A percentile compares a stretch with the other conserved stretches of the same genome.
Conservation (phyloP, 2,113 vertebrate species). For the Pelodiscus sinensis region DNA sequence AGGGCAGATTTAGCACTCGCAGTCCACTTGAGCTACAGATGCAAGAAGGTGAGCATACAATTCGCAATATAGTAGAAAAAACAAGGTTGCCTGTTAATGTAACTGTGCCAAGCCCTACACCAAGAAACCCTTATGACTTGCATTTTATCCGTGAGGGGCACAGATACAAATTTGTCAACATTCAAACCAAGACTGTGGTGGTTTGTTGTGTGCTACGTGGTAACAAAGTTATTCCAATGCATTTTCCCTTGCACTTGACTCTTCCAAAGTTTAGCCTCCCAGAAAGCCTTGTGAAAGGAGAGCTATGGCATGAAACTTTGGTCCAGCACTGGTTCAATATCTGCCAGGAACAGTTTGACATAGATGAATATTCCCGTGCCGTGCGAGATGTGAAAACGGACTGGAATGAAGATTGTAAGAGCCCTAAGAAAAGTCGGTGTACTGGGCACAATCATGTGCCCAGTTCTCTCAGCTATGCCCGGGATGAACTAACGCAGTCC, state of each 20-base stretch:
- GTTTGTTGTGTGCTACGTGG: conserved; percentile 91
- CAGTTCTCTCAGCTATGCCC: conserved; percentile 91
- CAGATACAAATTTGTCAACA: conserved; percentile 97
- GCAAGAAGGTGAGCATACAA: conserved; percentile 97
- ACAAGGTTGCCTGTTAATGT: conserved; percentile 96
- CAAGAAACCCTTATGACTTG: conserved; percentile 94
- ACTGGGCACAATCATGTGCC: conserved; percentile 87
- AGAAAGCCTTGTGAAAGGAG: conserved; percentile 90
- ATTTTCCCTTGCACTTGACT: conserved; percentile 91
- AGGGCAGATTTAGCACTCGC: conserved; percentile 95
- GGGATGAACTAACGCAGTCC: conserved; percentile 96
- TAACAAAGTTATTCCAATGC: conserved; percentile 92
- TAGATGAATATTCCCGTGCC: conserved; percentile 94
- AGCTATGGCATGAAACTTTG: conserved; percentile 90
- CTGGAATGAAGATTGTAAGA: conserved; percentile 95
- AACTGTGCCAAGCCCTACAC: conserved; percentile 90
- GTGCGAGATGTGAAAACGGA: conserved; percentile 93
- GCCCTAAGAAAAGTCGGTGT: conserved; percentile 90
- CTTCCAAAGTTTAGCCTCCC: conserved; percentile 92
- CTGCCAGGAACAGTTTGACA: conserved; percentile 97
- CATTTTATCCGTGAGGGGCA: conserved; percentile 97
- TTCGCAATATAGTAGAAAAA: conserved; percentile 97
- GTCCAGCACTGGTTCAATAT: conserved; percentile 93
- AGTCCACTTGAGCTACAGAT: conserved; percentile 97
- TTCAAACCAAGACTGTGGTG: conserved; percentile 96